phyloP scores from a whole-genome alignment of 2,113 vertebrate genomes.

The Proterorhinus semilunaris region DNA sequence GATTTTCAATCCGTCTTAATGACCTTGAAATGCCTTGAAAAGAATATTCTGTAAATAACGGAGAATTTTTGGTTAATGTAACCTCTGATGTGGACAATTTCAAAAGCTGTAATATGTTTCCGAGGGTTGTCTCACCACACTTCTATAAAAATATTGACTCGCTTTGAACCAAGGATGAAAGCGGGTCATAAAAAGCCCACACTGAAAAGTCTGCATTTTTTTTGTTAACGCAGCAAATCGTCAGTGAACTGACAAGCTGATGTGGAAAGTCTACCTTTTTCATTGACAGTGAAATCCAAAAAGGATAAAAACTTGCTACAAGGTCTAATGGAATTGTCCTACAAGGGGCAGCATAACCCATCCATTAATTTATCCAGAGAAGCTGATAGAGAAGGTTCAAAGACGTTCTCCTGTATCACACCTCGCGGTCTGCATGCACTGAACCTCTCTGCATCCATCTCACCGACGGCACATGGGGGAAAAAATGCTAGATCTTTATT shows the following conservation, averaged over 20 bases:
- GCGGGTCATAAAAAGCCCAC: too few species aligned
- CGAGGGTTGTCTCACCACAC: too few species aligned
- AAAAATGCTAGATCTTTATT: slow-evolving; percentile 65
- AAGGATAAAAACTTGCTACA: neutral
- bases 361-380: slow-evolving; percentile 13
- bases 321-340: neutral
- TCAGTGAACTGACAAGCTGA: neutral
- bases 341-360: neutral
- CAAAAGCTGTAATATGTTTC: too few species aligned
- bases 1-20: too few species aligned
- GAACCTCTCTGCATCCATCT: neutral
- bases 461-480: slow-evolving; percentile 1
- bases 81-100: too few species aligned
- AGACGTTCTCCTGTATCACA: slow-evolving; percentile 6
- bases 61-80: too few species aligned
- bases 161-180: too few species aligned
- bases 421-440: neutral
- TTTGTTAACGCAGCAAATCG: too few species aligned
- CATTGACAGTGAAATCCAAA: neutral
- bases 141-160: too few species aligned
- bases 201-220: too few species aligned
- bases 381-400: neutral
- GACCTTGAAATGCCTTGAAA: too few species aligned
- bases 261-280: neutral
- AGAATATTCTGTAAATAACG: too few species aligned